Evolutionary conservation across 2,797 vertebrate genomes (phyloP).

Genomic region (Phrynocephalus forsythii): DNA sequence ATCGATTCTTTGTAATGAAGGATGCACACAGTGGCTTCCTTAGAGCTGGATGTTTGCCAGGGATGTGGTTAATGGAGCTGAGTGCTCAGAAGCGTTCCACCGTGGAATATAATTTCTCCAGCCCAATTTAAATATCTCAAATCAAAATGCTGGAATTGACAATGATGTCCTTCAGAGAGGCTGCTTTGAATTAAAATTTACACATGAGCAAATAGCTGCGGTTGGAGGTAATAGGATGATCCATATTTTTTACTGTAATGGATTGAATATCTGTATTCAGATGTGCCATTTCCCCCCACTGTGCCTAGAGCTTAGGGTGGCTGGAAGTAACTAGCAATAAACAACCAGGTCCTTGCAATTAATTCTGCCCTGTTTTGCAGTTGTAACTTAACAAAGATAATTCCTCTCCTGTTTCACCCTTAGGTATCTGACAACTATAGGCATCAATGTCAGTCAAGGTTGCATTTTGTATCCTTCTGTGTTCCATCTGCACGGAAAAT

Average conservation of each 20-base stretch:
- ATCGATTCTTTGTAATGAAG: not conserved
- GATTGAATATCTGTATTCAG: not conserved
- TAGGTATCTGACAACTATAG: no score
- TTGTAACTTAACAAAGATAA: not conserved
- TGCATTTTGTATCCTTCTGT: no score
- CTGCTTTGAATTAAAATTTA: slow-evolving; percentile 17
- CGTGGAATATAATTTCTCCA: slow-evolving; percentile 28
- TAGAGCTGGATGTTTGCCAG: not conserved
- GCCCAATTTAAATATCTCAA: slow-evolving; percentile 42
- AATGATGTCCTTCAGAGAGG: slow-evolving; percentile 21
- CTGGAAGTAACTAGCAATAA: not conserved
- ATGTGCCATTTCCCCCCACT: no score
- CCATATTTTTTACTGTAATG: not conserved
- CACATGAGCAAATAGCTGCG: not conserved
- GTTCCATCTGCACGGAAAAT: no score
- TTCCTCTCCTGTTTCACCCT: no score
- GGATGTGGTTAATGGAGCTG: slow-evolving; percentile 39
- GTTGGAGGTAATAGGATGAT: not conserved
- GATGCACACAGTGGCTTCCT: not conserved
- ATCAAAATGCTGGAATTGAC: slow-evolving; percentile 23
- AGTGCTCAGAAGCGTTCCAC: slow-evolving; percentile 31
- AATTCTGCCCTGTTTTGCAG: not conserved
- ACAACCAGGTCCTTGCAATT: not conserved
- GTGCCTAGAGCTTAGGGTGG: no score
- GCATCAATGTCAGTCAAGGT: no score